These are phyloP conservation scores for Ptychobarbus kaznakovi DNA, from an alignment of 2,797 vertebrate species.

Conservation along the genomic window DNA sequence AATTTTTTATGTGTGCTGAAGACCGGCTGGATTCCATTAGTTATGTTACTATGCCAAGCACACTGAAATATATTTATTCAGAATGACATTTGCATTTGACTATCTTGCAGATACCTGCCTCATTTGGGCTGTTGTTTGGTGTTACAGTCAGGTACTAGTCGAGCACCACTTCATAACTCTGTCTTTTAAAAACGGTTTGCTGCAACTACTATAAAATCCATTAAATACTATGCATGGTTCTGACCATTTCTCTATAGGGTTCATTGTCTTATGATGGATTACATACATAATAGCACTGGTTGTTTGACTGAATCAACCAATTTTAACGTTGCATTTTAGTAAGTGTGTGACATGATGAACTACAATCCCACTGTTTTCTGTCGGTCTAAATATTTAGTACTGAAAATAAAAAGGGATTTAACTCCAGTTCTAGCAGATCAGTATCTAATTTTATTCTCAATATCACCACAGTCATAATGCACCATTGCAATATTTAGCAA, in stretches of 20 bases:
- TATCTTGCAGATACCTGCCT: not conserved
- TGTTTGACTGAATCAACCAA: not conserved
- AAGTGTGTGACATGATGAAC: not conserved
- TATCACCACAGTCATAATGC: not conserved
- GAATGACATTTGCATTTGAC: conserved; percentile 7
- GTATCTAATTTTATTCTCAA: not conserved
- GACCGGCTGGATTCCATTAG: conserved; percentile 14
- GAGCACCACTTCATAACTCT: not conserved
- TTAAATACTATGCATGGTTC: not conserved
- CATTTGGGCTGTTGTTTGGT: not conserved
- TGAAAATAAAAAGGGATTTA: not conserved
- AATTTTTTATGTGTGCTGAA: conserved; percentile 12
- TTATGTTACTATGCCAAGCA: conserved; percentile 10
- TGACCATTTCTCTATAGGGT: not conserved
- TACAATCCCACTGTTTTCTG: not conserved
- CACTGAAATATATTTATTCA: conserved; percentile 15
- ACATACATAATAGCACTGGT: not conserved
- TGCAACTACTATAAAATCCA: not conserved
- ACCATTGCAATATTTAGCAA: not conserved
- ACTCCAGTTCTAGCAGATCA: not conserved
- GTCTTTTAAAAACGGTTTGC: not conserved
- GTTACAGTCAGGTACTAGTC: not conserved
- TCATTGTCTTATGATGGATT: not conserved
- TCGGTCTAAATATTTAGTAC: not conserved
- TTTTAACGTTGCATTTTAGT: not conserved